Evolutionary conservation across 2,888 invertebrate genomes (phyloP).

Genomic region (Pimpla rufipes): DNA sequence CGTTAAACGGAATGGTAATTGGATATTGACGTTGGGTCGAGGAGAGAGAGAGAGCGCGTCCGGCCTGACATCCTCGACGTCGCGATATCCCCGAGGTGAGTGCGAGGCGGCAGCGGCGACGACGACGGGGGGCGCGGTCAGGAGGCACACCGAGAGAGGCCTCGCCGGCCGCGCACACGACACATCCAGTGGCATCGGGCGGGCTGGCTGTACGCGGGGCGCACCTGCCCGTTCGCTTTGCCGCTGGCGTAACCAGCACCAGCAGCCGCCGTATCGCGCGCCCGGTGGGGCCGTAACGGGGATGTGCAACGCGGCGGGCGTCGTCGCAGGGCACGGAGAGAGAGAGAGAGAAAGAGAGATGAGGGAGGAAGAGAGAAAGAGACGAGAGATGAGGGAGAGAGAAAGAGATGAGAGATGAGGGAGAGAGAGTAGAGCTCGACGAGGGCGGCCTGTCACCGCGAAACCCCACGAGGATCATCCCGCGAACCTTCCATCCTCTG

Average conservation of each 20-base stretch:
- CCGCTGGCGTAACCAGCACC: slow-evolving; percentile 59
- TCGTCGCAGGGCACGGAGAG: slow-evolving; percentile 52
- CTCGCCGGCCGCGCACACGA: slow-evolving; percentile 48
- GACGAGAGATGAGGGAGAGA: not conserved
- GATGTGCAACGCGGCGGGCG: slow-evolving; percentile 61
- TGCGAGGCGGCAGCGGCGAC: not conserved
- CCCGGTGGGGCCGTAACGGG: slow-evolving; percentile 54
- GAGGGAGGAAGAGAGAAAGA: too few species aligned
- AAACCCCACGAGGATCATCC: slow-evolving; percentile 69
- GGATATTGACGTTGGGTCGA: slow-evolving; percentile 56
- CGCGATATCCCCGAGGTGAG: slow-evolving; percentile 39
- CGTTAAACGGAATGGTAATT: slow-evolving; percentile 49
- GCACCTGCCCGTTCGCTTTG: slow-evolving; percentile 57
- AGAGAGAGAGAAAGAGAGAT: too few species aligned
- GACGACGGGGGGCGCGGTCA: slow-evolving; percentile 64
- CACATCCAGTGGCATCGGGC: not conserved
- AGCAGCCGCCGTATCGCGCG: slow-evolving; percentile 49
- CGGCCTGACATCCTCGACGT: slow-evolving; percentile 59
- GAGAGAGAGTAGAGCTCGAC: not conserved
- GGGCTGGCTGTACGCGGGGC: slow-evolving; percentile 37
- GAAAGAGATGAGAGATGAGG: too few species aligned
- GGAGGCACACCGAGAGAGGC: slow-evolving; percentile 47
- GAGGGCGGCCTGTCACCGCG: slow-evolving; percentile 66
- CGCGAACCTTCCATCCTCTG: slow-evolving; percentile 23
- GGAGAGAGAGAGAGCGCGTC: slow-evolving; percentile 14